Evolutionary conservation across 2,113 vertebrate species (phyloP).

Genomic region (Xiphophorus maculatus): DNA sequence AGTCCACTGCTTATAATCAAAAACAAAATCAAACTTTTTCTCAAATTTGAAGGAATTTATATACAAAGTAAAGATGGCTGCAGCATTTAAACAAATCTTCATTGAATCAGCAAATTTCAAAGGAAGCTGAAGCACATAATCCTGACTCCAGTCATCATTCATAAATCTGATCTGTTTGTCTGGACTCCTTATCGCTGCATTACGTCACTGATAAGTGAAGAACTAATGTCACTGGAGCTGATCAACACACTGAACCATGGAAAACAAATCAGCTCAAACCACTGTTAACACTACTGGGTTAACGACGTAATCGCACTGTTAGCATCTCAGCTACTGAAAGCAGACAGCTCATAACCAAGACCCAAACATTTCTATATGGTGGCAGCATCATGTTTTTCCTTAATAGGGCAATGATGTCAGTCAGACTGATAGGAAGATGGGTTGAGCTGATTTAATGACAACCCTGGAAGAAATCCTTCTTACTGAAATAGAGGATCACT

Average conservation of each 20-base stretch:
- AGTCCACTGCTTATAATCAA: not conserved
- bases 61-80: not conserved
- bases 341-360: not conserved
- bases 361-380: not conserved
- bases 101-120: not conserved
- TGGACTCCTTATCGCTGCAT: slow-evolving; percentile 25
- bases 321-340: not conserved
- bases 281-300: not conserved
- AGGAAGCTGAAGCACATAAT: slow-evolving; percentile 10
- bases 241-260: slow-evolving; percentile 15
- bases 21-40: not conserved
- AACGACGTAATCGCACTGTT: too few relatives aligned
- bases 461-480: not conserved
- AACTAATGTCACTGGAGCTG: slow-evolving; percentile 44
- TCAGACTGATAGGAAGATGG: not conserved
- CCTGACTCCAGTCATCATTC: slow-evolving; percentile 56
- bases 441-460: not conserved
- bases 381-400: not conserved
- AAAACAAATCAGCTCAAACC: slow-evolving; percentile 19
- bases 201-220: slow-evolving; percentile 34
- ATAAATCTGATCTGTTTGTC: slow-evolving; percentile 39
- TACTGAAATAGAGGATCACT: not conserved
- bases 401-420: not conserved
- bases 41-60: not conserved
- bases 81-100: not conserved